Base-by-base conservation (phyloP, 2,888 invertebrate species). In the Napeogenes sylphis region DNA sequence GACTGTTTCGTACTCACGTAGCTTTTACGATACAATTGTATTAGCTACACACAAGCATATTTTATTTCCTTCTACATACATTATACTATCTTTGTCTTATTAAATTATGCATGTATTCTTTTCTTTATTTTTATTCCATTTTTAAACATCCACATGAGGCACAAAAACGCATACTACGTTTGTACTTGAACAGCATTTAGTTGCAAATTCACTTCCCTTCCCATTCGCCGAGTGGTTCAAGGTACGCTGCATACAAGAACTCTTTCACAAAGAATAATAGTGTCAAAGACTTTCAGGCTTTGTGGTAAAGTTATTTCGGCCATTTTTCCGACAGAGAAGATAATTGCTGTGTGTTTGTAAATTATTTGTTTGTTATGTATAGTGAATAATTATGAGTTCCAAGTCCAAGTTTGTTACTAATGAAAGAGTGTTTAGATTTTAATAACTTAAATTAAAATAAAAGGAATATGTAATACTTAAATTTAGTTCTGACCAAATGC, bases 221-320 rank as follows among this genome's bases (percentile, higher is more conserved):
- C 8, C 10, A 3, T 42, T 42, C 42, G 10, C 51, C 30, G 51
- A 51, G 51, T 51, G 51, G 42, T 51, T 51, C 51, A 21, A 51
- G 51, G 51, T 51, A 30, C 51, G 30, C 30, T 51, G 51, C 30
- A 30, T 30, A 12, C 30, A 51, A 51, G 51, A 51, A 51, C 51
- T 59, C 59, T 59, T 53, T 57, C 63, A 60, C 63, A 67, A 67
- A 64, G 66, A 67, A 64, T 64, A 64, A 64, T 67, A 66, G 66
- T 63, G 58, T 62, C 64, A 66, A 66, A 60, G 64, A 61, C 58
- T 62, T 58, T 60, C 62, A 64, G 64, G 66, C 63, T 59, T 56
- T 62, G 61, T 47, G 54, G 21, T 12, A 54, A 55, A 57, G 59
- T 56, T 58, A 61, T 66, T 65, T 64, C 56, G 61, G 61, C 47